A percentile compares a stretch with the other conserved stretches of the same genome.
phyloP scores from a whole-genome alignment of 2,797 vertebrate species.

The Hirundo rustica region DNA sequence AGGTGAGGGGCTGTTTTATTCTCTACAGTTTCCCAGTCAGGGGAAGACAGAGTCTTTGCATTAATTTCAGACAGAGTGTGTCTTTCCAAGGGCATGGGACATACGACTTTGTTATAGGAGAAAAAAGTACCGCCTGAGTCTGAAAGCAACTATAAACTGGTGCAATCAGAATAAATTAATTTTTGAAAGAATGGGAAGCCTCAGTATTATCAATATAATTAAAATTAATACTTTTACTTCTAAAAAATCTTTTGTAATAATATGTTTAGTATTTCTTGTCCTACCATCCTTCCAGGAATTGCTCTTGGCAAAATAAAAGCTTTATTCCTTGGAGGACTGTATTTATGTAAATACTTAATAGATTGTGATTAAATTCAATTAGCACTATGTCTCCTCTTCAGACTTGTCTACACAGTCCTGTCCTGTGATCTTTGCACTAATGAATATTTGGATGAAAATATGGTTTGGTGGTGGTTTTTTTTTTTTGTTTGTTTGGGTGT shows the following conservation, averaged over 20 bases:
- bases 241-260: constrained; percentile 10
- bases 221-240: background rate
- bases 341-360: constrained; percentile 42
- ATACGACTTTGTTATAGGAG: background rate
- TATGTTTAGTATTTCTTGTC: background rate
- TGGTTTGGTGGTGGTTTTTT: background rate
- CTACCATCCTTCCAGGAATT: background rate
- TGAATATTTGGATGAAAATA: background rate
- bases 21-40: background rate
- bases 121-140: background rate
- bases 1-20: background rate
- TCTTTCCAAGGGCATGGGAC: background rate
- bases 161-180: background rate
- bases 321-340: background rate
- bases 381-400: background rate
- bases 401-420: background rate
- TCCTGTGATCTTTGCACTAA: background rate
- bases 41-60: background rate
- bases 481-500: too few species aligned
- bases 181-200: background rate
- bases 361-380: constrained; percentile 30
- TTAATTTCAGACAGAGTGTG: background rate
- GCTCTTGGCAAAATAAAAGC: constrained; percentile 16
- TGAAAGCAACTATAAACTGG: background rate
- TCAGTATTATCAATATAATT: background rate